Percentiles rank a stretch among this genome's conserved stretches.
Conservation (phyloP, 1,140 invertebrate species). For the Lasioglossum albipes region DNA sequence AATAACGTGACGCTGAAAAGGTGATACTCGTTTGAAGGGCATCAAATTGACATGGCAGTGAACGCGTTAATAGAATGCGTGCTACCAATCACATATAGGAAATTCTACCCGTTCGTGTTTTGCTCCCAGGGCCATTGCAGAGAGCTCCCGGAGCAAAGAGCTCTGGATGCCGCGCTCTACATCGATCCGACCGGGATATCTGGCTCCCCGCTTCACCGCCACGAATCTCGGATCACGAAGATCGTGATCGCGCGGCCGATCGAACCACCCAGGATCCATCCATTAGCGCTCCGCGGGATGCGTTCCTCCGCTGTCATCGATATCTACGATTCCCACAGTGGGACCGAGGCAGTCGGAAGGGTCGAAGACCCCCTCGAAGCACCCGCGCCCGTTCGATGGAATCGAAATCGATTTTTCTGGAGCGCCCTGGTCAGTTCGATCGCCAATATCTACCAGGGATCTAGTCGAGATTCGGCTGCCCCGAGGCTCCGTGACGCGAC, state of each 20-base stretch:
- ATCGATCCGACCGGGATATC: not conserved
- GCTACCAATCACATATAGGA: too few relatives aligned
- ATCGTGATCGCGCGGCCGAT: conserved; percentile 52
- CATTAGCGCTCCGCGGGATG: conserved; percentile 65
- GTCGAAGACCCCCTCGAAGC: conserved; percentile 41
- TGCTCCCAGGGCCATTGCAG: too few relatives aligned
- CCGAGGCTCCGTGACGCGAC: not conserved
- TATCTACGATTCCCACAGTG: conserved; percentile 58
- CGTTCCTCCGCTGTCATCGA: conserved; percentile 56
- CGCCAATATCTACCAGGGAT: not conserved
- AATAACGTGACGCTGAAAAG: too few relatives aligned
- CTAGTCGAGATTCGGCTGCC: too few relatives aligned
- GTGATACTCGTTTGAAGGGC: too few relatives aligned
- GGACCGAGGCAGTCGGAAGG: not conserved
- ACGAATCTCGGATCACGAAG: conserved; percentile 38
- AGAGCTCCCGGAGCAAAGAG: too few relatives aligned
- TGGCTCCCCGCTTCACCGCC: not conserved
- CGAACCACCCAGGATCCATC: conserved; percentile 66
- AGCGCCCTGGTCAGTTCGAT: not conserved
- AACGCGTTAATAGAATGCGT: too few relatives aligned
- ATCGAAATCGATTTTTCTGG: conserved; percentile 7
- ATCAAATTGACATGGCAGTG: too few relatives aligned
- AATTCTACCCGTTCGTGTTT: too few relatives aligned
- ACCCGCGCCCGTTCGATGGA: conserved; percentile 1
- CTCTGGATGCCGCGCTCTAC: not conserved